Base-by-base conservation (phyloP, 2,113 vertebrate species). In the Hydrochoerus hydrochaeris region DNA sequence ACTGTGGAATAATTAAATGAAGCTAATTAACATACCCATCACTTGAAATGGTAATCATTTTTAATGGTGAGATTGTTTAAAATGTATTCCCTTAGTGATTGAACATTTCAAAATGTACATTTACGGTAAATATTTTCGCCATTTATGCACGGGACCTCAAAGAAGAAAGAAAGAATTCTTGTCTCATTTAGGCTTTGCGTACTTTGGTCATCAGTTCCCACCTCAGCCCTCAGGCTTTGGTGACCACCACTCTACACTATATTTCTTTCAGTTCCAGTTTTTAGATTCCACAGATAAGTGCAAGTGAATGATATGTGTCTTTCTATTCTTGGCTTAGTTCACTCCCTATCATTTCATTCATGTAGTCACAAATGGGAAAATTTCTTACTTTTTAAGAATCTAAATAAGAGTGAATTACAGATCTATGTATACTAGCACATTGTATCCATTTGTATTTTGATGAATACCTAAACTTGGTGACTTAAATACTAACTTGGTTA, bases 151-250 rank as follows among this genome's bases (percentile, higher is more conserved):
- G 60, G 26, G 30, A 82, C 28, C 3, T 65, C 17, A 57, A 83
- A 52, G 54, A 20, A 38, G 7, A 38, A 46, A 83, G 30, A 46
- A 22, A 3, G 19, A 38, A 11, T 75, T 38, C 54, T 22, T 22
- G 4, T 57, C 5, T 44, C 26, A n/a, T 44, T 44, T 32, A 82
- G 58, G 30, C 7, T 54, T n/a, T 75, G 10, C 22, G 11, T 4
- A 12, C 30, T 73, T 26, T 60, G 13, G n/a, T 22, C 2, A 20
- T 44, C 8, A 22, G 41, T 8, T 2, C 14, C 16, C 28, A 46
- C 14, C 3, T 3, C 22, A 28, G 1, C 20, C 12, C n/a, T 17
- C 22, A 44, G 14, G 0, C 10, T 71, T 26, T 75, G 22, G 26
- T 17, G 1, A 49, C 9, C 10, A 44, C 22, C 13, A 26, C 28